Evolutionary conservation across 1,140 invertebrate genomes (phyloP), one percentile per base, ranked within the genome.

Genomic region (Psilanteris sp.): DNA sequence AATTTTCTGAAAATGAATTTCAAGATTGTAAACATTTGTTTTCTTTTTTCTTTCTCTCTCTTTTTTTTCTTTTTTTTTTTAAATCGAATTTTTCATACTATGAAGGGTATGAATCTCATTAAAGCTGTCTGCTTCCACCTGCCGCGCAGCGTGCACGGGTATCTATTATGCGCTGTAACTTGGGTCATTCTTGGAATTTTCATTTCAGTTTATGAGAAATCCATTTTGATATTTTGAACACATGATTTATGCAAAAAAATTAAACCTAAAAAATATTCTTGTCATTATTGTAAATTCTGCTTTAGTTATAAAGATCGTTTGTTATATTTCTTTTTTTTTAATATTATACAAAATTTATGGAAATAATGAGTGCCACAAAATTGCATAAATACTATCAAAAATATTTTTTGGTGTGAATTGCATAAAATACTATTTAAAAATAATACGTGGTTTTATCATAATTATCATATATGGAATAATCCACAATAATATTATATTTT

Each of bases 171-270:
- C 59, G 36, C 46, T 43, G 46, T 64, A 52, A 64, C 46, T 52
- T 43, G 3, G 46, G 36, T 64, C 44, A 64, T 52, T 64, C 46
- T 52, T 64, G 46, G 59, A 64, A 64, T 64, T 64, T 64, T 64
- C 59, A 52, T 64, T 64, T 64, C 27, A 18, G 44, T 36, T 64
- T 64, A 52, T 52, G 46, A 52, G 37, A 64, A 64, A 64, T 64
- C 34, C 31, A 50, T 50, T 62, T 50, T 50, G 44, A 48, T 59
- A 36, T 59, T 59, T 36, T 44, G 8, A 24, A 32, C 0, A 26
- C 13, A 9, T 24, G 39, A 59, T 59, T 44, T 31, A 22, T 15
- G 14, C 8, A 36, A 52, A 37, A 37, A 36, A 24, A n/a, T n/a
- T 43, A 13, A 50, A 34, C 36, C 15, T 4, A 7, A 9, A 39